These are phyloP conservation scores for Cottoperca gobio DNA, from an alignment of 2,797 vertebrate species.

Conservation along the genomic window DNA sequence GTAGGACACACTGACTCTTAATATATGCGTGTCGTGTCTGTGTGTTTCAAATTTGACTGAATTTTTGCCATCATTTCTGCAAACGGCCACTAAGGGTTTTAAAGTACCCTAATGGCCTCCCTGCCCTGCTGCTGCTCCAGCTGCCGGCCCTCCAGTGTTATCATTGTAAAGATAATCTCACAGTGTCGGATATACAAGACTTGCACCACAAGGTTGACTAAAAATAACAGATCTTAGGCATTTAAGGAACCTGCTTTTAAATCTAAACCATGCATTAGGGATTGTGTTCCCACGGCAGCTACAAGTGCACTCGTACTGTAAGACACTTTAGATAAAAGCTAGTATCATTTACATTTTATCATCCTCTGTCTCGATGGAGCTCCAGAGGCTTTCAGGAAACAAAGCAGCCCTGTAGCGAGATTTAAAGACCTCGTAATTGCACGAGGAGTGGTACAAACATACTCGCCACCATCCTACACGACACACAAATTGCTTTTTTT, in stretches of 20 bases:
- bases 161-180: neutral
- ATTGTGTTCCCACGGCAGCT: neutral
- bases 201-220: neutral
- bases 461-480: constrained; percentile 12
- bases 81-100: no score
- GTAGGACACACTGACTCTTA: no score
- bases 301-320: neutral
- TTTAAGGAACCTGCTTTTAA: neutral
- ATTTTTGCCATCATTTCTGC: no score
- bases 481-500: constrained; percentile 63
- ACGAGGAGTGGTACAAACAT: constrained; percentile 16
- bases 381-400: constrained; percentile 30
- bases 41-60: no score
- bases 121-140: no score
- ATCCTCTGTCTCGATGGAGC: neutral
- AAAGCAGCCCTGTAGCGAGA: constrained; percentile 35
- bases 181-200: neutral
- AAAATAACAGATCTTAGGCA: neutral
- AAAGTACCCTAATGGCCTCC: no score
- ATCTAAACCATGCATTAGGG: neutral
- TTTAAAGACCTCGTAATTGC: constrained; percentile 52
- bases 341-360: constrained; percentile 8
- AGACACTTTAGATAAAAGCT: constrained; percentile 13
- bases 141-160: neutral
- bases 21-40: no score